Percentiles rank a stretch among this genome's conserved stretches.
phyloP scores from a whole-genome alignment of 2,113 vertebrate species.

The Xenopus laevis region DNA sequence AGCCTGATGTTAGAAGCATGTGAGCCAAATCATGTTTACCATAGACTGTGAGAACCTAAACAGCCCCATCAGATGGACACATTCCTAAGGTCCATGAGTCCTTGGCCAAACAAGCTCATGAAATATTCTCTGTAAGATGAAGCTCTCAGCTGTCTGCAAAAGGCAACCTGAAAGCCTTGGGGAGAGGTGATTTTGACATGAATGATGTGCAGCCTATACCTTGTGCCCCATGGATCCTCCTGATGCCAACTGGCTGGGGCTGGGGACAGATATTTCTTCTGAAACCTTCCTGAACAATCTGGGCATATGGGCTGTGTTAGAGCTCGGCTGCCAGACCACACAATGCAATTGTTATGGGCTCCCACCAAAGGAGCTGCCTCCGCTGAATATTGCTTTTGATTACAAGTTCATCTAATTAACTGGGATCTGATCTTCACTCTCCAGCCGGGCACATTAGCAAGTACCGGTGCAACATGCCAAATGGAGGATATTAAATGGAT shows the following conservation, averaged over 20 bases:
- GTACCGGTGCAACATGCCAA: conserved; percentile 9
- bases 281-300: background rate
- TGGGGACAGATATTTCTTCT: background rate
- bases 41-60: conserved; percentile 57
- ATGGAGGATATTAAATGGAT: conserved; percentile 4
- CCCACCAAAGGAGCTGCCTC: conserved; percentile 21
- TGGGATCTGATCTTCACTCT: conserved; percentile 55
- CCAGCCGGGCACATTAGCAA: conserved; percentile 16
- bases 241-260: conserved; percentile 11
- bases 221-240: too few relatives aligned
- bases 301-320: conserved; percentile 33
- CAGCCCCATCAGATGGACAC: conserved; percentile 59
- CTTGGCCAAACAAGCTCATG: conserved; percentile 50
- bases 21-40: conserved; percentile 74
- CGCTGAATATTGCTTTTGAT: conserved; percentile 27
- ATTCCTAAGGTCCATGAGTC: conserved; percentile 56
- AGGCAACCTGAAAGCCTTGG: too few relatives aligned
- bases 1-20: conserved; percentile 64
- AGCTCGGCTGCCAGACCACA: background rate
- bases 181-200: too few relatives aligned
- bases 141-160: too few relatives aligned
- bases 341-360: conserved; percentile 38
- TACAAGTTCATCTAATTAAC: conserved; percentile 56
- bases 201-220: too few relatives aligned
- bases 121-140: background rate